These are phyloP conservation scores for Dipodomys spectabilis DNA, from an alignment of 2,113 vertebrate genomes.

Conservation along the genomic window DNA sequence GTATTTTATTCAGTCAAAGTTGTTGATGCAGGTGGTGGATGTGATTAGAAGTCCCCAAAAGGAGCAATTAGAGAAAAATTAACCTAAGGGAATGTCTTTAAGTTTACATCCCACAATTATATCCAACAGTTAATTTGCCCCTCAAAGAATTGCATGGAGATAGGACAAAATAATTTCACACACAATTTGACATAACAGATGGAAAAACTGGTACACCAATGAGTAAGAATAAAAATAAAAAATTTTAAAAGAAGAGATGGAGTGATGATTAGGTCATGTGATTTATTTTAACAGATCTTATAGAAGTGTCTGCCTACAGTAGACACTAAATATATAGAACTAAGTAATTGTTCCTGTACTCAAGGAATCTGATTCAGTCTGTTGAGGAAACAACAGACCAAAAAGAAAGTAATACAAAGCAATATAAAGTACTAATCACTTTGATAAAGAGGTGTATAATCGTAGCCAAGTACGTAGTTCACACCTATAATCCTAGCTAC, in stretches of 20 bases:
- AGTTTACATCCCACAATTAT: neutral
- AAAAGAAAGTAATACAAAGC: neutral
- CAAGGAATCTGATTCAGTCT: neutral
- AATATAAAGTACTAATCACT: neutral
- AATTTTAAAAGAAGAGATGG: neutral
- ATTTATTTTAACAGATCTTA: neutral
- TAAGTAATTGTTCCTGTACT: neutral
- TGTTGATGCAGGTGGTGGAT: neutral
- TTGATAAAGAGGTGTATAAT: neutral
- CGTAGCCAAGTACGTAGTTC: no score
- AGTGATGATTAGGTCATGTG: neutral
- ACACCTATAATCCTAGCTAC: no score
- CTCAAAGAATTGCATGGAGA: neutral
- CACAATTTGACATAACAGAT: neutral
- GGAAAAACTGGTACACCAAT: neutral
- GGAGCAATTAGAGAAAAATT: neutral
- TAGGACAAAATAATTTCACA: neutral
- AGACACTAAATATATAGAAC: neutral
- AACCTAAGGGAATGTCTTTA: constrained; percentile 11
- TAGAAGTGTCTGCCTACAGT: neutral
- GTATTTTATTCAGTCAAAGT: neutral
- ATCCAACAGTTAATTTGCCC: constrained; percentile 30
- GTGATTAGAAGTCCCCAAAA: neutral
- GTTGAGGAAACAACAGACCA: neutral
- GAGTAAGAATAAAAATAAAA: neutral